A percentile compares a stretch with the other conserved stretches of the same genome.
These are phyloP conservation scores for Naja naja DNA, from an alignment of 2,113 vertebrate species.

Conservation along the genomic window DNA sequence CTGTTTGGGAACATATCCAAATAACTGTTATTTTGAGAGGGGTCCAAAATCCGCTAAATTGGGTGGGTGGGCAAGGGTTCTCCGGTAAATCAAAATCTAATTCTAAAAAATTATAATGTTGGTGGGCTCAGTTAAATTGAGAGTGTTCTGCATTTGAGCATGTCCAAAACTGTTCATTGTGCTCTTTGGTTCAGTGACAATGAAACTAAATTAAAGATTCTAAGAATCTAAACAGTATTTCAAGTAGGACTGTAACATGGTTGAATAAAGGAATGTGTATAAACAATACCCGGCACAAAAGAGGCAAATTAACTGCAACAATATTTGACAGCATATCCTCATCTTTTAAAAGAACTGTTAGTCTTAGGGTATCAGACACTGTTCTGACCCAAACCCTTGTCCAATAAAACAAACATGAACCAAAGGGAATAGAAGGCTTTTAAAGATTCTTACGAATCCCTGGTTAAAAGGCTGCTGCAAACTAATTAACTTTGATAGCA, in stretches of 20 bases:
- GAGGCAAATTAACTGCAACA: not conserved
- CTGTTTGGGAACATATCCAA: not conserved
- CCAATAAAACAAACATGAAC: no score
- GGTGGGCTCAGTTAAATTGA: not conserved
- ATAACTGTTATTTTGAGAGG: not conserved
- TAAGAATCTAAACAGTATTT: not conserved
- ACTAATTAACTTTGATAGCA: no score
- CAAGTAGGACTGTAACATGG: not conserved
- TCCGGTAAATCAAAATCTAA: not conserved
- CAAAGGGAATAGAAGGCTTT: no score
- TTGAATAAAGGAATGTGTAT: not conserved
- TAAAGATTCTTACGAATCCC: no score
- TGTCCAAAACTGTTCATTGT: not conserved
- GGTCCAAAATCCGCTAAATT: not conserved
- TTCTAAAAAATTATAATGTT: not conserved
- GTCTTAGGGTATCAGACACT: not conserved
- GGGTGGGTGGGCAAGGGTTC: not conserved
- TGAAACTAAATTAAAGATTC: not conserved
- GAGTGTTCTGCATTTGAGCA: not conserved
- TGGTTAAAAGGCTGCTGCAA: no score
- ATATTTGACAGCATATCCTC: not conserved
- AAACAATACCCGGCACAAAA: not conserved
- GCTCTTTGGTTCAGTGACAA: not conserved
- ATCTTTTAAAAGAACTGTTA: not conserved
- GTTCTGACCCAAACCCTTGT: no score